phyloP scores from a whole-genome alignment of 2,113 vertebrate species.

The Brienomyrus longianalis region DNA sequence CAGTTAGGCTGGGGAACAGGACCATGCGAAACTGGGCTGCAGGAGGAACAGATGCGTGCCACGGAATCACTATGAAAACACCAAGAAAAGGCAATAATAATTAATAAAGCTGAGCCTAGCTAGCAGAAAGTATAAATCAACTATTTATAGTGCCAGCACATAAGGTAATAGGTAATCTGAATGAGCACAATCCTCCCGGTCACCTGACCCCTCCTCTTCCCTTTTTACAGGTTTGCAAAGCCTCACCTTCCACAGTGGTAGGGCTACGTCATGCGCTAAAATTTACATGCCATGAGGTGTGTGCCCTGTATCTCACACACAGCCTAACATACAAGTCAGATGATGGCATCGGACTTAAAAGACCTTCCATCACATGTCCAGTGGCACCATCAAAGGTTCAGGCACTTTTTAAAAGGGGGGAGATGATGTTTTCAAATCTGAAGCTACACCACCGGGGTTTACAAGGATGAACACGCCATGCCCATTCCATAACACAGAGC shows the following conservation, averaged over 20 bases:
- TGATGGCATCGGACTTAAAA: background rate
- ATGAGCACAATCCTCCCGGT: background rate
- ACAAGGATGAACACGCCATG: background rate
- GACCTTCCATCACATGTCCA: background rate
- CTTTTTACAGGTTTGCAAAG: background rate
- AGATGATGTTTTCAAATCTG: background rate
- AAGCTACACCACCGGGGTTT: background rate
- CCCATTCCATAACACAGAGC: background rate
- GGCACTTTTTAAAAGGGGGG: background rate
- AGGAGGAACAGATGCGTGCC: background rate
- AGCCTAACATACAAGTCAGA: background rate
- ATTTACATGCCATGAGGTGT: background rate
- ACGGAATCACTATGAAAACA: background rate
- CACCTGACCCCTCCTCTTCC: background rate
- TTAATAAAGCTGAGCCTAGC: background rate
- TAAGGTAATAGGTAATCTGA: background rate
- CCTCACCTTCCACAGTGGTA: background rate
- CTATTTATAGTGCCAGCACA: background rate
- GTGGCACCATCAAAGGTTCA: background rate
- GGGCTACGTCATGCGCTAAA: background rate
- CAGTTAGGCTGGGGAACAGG: background rate
- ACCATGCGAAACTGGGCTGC: background rate
- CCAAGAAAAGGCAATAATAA: background rate
- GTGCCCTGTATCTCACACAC: background rate
- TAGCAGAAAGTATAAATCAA: background rate